Base-by-base conservation (phyloP, 30 jellyfish, hydroid and myxozoan genomes). In the Aurelia sp. region DNA sequence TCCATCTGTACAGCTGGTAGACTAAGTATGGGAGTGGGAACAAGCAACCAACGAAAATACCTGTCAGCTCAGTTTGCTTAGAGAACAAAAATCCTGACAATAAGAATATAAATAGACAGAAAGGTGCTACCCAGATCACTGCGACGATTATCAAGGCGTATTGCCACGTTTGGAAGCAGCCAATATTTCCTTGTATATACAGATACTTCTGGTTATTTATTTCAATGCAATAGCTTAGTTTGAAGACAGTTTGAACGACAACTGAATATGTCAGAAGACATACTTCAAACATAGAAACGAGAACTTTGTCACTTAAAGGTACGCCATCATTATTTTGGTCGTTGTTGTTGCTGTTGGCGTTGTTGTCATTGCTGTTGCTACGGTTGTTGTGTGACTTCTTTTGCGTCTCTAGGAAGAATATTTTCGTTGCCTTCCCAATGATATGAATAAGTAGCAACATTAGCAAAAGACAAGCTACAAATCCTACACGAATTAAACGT, bases 131-230 rank as follows among this genome's bases (percentile, higher is more conserved):
- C 95, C 95, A 86, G 5, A 51, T 20, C 18, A 74, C 47, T 11
- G 84, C 58, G 22, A 76, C 64, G 7, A 63, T 30, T 4, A 72
- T 63, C 22, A 66, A n/a, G 41, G 58, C 11, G 83, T 73, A 27
- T 73, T 86, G 95, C 95, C 95, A 86, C 89, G 78, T 31, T 19
- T n/a, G 51, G 67, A 33, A 60, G 84, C 95, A 86, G 33, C 33
- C 27, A 31, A 73, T 62, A 35, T 75, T 71, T 12, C 95, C 95
- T 19, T 86, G 81, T 12, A 65, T 52, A 58, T 38, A 63, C 61
- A 86, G 50, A 38, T 60, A 63, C 67, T 21, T 6, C 69, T 72
- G 57, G 21, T 81, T 88, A 38, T 84, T 44, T 41, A 84, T 65
- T 18, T 70, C 55, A 5, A 53, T 57, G 33, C 93, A 84, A 11